Base-by-base conservation (phyloP, 1,140 invertebrate species). In the Caenorhabditis briggsae region DNA sequence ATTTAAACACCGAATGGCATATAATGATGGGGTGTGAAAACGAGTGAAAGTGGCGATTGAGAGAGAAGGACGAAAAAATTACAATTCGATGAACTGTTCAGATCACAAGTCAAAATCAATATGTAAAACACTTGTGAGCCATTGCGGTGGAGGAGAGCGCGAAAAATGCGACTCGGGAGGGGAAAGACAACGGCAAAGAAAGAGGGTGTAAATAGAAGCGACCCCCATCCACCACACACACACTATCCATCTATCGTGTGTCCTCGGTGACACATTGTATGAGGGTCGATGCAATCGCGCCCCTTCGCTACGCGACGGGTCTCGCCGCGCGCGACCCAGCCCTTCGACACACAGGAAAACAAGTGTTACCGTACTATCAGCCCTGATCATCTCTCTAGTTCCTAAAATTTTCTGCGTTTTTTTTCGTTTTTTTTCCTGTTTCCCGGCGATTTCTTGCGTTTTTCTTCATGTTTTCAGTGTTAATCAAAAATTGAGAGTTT, bases 91-190 rank as follows among this genome's bases (percentile, higher is more conserved):
- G 64, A 70, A 70, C 64, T 43, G 64, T 70, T 70, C 64, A 70
- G 64, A 70, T 70, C 64, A 70, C 64, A 70, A 70, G 64, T 70
- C 64, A 70, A 70, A 70, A 78, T 78, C 70, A 78, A 78, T 78
- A 78, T 78, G 70, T 78, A 78, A 78, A 78, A 78, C 70, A 78
- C 70, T 50, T 78, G 20, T 59, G 82, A 83, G 56, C 82, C 20
- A 50, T 61, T 33, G 20, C 82, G 53, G 33, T 33, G 33, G 33
- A 33, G 33, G 82, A 58, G 82, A 83, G 53, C 48, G 82, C 82
- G 55, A 61, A 83, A 58, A 55, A 20, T n/a, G n/a, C 23, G 55
- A 33, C 33, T 33, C 33, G 33, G 33, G 33, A 33, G 33, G 33
- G 3, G 33, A 61, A 55, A 83, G 82, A 83, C 23, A 61, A 58